These are phyloP conservation scores for Pangasius larnaudii DNA, from an alignment of 2,797 vertebrate genomes.

Conservation along the genomic window DNA sequence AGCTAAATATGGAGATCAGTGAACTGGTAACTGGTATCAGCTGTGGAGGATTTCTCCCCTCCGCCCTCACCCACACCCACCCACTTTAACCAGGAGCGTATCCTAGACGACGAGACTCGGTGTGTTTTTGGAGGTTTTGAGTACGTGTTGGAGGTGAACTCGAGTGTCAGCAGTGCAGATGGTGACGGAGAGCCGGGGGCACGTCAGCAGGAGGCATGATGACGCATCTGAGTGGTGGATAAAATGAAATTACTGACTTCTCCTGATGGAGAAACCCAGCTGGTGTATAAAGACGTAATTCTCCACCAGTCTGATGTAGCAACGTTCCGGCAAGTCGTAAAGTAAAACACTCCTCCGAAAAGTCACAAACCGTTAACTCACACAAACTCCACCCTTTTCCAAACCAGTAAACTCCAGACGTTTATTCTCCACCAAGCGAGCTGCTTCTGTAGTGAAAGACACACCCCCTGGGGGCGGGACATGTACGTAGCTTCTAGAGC, in stretches of 20 bases:
- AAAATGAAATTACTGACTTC: not conserved
- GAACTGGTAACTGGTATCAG: not conserved
- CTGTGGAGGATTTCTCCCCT: not conserved
- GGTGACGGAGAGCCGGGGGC: no score
- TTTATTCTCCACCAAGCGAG: not conserved
- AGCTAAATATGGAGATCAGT: not conserved
- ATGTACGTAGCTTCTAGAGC: not conserved
- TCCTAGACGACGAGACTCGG: not conserved
- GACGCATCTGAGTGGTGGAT: no score
- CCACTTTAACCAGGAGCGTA: not conserved
- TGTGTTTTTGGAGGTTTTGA: not conserved
- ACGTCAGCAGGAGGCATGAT: not conserved
- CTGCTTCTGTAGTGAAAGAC: not conserved
- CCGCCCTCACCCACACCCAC: not conserved
- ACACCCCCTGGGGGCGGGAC: not conserved
- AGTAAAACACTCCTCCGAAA: not conserved
- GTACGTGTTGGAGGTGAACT: not conserved
- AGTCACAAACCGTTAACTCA: not conserved
- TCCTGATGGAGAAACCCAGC: not conserved
- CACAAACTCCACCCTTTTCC: not conserved
- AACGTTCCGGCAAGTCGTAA: not conserved
- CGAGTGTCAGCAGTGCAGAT: not conserved
- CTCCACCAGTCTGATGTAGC: not conserved
- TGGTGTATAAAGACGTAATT: not conserved
- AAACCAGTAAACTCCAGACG: not conserved